These are phyloP conservation scores for Brachionus paranguensis DNA, from an alignment of 1,140 invertebrate genomes.

Conservation along the genomic window DNA sequence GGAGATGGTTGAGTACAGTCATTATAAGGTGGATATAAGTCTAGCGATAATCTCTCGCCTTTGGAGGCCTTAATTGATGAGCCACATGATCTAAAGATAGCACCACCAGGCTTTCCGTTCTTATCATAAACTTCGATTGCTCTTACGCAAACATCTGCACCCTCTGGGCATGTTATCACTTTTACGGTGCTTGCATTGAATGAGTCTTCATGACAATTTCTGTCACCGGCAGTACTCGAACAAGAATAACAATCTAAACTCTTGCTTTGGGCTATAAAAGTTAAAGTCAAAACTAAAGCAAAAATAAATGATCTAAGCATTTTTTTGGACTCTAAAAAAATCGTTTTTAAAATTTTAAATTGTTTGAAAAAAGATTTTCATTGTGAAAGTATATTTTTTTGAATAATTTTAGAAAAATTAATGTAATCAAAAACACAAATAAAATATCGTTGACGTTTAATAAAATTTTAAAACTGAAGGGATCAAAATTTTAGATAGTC, in stretches of 20 bases:
- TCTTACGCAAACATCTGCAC: not conserved
- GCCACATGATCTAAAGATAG: constrained; percentile 12
- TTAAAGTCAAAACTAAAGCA: not conserved
- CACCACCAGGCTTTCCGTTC: constrained; percentile 11
- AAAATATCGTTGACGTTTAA: no score
- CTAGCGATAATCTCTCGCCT: not conserved
- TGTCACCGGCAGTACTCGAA: constrained; percentile 4
- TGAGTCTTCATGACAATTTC: constrained; percentile 5
- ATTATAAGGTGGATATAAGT: not conserved
- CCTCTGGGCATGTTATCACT: not conserved
- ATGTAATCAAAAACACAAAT: no score
- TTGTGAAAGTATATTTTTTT: no score
- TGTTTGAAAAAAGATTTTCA: not conserved
- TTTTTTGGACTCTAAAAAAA: not conserved
- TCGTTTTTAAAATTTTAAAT: not conserved
- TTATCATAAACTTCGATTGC: constrained; percentile 6
- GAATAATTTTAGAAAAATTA: no score
- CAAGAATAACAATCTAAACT: constrained; percentile 13
- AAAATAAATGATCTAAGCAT: not conserved
- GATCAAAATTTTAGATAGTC: not conserved
- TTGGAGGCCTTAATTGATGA: not conserved
- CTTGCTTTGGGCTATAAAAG: not conserved
- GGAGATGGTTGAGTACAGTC: not conserved
- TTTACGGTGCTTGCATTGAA: constrained; percentile 20
- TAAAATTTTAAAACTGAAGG: not conserved